These are phyloP conservation scores for Eulemur mongoz DNA, from an alignment of 2,797 vertebrate species.

Conservation along the genomic window DNA sequence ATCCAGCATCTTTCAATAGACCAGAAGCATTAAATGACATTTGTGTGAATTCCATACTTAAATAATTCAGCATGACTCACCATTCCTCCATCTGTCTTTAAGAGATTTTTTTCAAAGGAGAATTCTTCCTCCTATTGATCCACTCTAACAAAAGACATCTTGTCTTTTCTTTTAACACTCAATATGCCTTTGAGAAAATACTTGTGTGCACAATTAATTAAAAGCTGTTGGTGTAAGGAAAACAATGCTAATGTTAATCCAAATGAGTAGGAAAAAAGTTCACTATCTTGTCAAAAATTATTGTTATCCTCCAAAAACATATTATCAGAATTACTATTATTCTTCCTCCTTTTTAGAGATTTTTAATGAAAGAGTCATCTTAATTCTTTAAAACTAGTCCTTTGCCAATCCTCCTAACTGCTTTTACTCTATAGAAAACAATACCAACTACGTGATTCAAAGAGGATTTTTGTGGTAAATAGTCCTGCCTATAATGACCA, in stretches of 20 bases:
- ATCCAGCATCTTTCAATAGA: neutral
- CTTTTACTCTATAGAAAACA: neutral
- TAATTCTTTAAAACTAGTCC: neutral
- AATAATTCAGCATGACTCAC: neutral
- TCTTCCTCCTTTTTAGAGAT: neutral
- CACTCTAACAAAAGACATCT: neutral
- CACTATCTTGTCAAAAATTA: neutral
- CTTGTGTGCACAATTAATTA: neutral
- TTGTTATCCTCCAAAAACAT: neutral
- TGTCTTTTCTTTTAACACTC: neutral
- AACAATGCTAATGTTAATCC: neutral
- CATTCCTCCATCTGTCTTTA: neutral
- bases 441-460: neutral
- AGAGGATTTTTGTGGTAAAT: neutral
- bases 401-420: neutral
- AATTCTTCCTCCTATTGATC: conserved; percentile 4
- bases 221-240: neutral
- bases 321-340: neutral
- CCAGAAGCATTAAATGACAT: neutral
- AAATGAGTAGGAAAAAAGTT: neutral
- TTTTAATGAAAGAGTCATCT: neutral
- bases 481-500: neutral
- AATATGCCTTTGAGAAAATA: neutral
- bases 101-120: neutral
- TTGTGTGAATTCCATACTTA: neutral